Evolutionary conservation across 2,888 invertebrate genomes (phyloP).

Genomic region (Drosophila niveifrons): DNA sequence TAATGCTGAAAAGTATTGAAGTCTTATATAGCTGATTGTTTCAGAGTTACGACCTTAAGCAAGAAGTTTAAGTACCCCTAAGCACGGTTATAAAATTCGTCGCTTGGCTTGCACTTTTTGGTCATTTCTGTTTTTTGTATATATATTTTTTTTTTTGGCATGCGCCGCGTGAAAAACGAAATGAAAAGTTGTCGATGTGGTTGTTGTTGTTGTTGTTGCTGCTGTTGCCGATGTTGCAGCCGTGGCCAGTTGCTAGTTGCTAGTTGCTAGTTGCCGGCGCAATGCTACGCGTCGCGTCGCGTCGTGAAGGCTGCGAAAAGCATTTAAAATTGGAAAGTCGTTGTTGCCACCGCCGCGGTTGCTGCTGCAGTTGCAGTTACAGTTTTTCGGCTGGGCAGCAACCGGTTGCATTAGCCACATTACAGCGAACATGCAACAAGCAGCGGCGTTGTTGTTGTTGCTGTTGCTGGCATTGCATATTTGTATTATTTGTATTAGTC

Average conservation of each 20-base stretch:
- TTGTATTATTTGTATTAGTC: conserved; percentile 70
- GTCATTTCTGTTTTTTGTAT: conserved; percentile 25
- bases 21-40: too few species aligned
- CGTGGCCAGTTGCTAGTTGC: conserved; percentile 40
- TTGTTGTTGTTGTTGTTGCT: conserved; percentile 20
- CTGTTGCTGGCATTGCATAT: conserved; percentile 47
- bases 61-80: conserved; percentile 24
- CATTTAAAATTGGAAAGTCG: conserved; percentile 83
- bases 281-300: conserved; percentile 50
- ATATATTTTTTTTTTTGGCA: conserved; percentile 41
- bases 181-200: conserved; percentile 72
- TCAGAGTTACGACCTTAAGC: conserved; percentile 14
- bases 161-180: conserved; percentile 70
- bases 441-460: conserved; percentile 1
- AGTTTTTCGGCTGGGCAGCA: conserved; percentile 64
- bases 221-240: conserved; percentile 36
- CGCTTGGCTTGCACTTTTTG: conserved; percentile 52
- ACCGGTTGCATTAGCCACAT: conserved; percentile 71
- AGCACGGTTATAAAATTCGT: conserved; percentile 23
- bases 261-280: conserved; percentile 46
- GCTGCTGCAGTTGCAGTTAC: conserved; percentile 36
- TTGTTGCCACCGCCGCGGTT: conserved; percentile 42
- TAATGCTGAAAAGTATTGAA: too few species aligned
- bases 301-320: conserved; percentile 66
- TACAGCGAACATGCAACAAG: conserved; percentile 55